phyloP scores from a whole-genome alignment of 2,797 vertebrate genomes.

The Mormyrops boulengeri region DNA sequence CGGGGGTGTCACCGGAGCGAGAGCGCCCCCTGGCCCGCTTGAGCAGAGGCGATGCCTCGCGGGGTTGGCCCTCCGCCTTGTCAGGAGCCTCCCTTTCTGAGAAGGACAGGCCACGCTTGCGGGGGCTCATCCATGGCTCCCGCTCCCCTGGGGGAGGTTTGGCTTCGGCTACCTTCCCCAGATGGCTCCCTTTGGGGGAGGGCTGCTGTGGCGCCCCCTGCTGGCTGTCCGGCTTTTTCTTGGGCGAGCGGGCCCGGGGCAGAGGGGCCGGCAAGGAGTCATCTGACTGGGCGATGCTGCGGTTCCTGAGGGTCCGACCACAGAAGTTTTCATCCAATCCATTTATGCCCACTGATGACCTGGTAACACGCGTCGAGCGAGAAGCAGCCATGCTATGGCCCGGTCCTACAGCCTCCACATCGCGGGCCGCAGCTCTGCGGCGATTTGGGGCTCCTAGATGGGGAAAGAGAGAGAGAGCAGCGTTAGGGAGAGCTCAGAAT shows the following conservation, averaged over 20 bases:
- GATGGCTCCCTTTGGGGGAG: conserved; percentile 56
- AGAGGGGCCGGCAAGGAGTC: conserved; percentile 76
- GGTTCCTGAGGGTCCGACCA: conserved; percentile 97
- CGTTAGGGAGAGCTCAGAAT: neutral
- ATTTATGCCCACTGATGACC: conserved; percentile 99
- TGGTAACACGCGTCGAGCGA: conserved; percentile 98
- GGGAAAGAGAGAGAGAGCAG: conserved; percentile 25
- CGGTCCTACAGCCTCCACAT: conserved; percentile 89
- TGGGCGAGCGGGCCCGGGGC: conserved; percentile 88
- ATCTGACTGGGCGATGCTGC: conserved; percentile 94
- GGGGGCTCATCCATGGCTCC: conserved; percentile 75
- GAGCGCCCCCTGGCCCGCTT: conserved; percentile 86
- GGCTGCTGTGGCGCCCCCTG: conserved; percentile 38
- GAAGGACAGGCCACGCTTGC: conserved; percentile 79
- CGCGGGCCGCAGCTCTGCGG: conserved; percentile 84
- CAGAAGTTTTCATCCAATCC: conserved; percentile 99
- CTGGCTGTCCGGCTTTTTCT: conserved; percentile 81
- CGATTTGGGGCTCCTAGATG: conserved; percentile 62
- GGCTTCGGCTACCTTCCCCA: conserved; percentile 69
- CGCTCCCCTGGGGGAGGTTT: conserved; percentile 64
- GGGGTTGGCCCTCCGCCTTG: conserved; percentile 75
- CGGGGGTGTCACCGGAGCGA: conserved; percentile 75
- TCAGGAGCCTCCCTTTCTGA: conserved; percentile 80
- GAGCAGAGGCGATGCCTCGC: conserved; percentile 70
- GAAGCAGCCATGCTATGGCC: conserved; percentile 98